These are phyloP conservation scores for Neoascia interrupta DNA, from an alignment of 2,888 invertebrate species.

Conservation along the genomic window DNA sequence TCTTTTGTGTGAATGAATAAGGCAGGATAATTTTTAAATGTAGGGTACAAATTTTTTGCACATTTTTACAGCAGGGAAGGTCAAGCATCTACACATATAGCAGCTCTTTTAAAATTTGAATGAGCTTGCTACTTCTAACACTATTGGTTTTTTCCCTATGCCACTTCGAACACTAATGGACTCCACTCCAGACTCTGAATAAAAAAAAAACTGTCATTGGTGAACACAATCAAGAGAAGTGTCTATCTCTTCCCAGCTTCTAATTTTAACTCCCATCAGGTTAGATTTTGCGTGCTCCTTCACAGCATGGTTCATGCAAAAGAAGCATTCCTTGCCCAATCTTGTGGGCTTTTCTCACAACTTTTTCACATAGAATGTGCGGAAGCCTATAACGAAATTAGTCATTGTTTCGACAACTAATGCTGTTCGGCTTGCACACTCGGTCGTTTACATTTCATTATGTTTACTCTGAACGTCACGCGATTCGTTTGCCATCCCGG, in stretches of 20 bases:
- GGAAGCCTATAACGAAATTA: slow-evolving; percentile 51
- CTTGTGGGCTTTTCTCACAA: slow-evolving; percentile 19
- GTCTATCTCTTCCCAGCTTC: background rate
- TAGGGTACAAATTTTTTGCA: too few relatives aligned
- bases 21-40: too few relatives aligned
- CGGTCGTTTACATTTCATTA: slow-evolving; percentile 47
- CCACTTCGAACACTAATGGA: too few relatives aligned
- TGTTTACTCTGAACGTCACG: slow-evolving; percentile 49
- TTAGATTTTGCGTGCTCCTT: background rate
- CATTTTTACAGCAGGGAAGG: too few relatives aligned
- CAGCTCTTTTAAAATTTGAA: too few relatives aligned
- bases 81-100: too few relatives aligned
- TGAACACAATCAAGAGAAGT: background rate
- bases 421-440: slow-evolving; percentile 29
- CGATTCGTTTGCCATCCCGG: slow-evolving; percentile 35
- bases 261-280: background rate
- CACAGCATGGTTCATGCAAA: background rate
- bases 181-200: too few relatives aligned
- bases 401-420: slow-evolving; percentile 55
- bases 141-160: too few relatives aligned
- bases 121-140: too few relatives aligned
- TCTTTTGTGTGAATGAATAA: too few relatives aligned
- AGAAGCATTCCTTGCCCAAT: background rate
- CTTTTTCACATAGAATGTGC: slow-evolving; percentile 8
- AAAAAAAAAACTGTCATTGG: too few relatives aligned